Base-by-base conservation (phyloP, 1,140 invertebrate species). In the Epicauta chinensis region DNA sequence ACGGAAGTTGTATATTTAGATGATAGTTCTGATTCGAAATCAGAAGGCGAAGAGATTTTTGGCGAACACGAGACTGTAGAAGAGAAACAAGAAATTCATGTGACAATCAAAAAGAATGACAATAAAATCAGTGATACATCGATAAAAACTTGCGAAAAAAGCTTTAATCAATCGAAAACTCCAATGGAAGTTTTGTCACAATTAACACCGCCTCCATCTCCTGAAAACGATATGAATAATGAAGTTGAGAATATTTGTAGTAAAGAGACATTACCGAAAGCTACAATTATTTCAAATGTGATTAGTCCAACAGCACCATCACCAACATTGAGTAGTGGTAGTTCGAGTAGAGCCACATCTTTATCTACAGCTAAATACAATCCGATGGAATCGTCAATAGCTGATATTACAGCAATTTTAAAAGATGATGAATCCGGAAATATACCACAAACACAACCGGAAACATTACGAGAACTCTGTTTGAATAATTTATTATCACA, bases 401-500 rank as follows among this genome's bases (percentile, higher is more conserved):
- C 53, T 9, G 71, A 75, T 46, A 61, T 70, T 41, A 61, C 57
- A 32, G 69, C 71, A 35, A 66, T 70, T 35, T 57, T 64, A 23
- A 63, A 68, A 47, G 64, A 68, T 13, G 67, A 64, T 38, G 59
- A 67, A 16, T 60, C 55, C 16, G 53, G 58, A 62, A 30, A 48
- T 43, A 40, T 39, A 52, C 44, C 34, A 39, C 42, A 39, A 14
- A 14, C 41, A 14, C 4, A 47, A 64, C 67, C 72, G 1, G 55
- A 65, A 16, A 69, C 66, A 3, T 53, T 79, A 41, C 67, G 69
- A 7, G 69, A 83, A 59, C 64, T 85, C 10, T 84, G 83, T 62
- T 68, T 86, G 12, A 74, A 75, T 54, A 79, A 73, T 56, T 75
- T 87, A 15, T 68, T 80, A 17, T 75, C 78, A 2, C 73, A 84